Base-by-base conservation (phyloP, 2,888 invertebrate species). In the Leptopilina syphax region DNA sequence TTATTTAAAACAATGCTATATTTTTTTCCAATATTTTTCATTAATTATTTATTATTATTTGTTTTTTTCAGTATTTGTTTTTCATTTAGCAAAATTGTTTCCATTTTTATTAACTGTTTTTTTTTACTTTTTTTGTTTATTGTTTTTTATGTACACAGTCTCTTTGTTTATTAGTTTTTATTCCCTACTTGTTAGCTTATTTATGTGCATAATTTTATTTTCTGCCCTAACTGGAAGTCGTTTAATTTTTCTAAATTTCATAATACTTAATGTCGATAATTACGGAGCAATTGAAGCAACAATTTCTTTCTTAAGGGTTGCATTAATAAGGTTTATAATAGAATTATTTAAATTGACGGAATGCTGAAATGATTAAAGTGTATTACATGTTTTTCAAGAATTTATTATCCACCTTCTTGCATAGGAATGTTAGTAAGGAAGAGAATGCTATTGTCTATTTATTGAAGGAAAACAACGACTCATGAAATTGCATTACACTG, bases 401-500 rank as follows among this genome's bases (percentile, higher is more conserved):
- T 70, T 7, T 70, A 60, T 60, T 60, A 50, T 10, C 68, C 18
- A 10, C 24, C 24, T 50, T 13, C 41, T 24, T 70, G 24, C 6
- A 9, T 34, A 27, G 70, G 54, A 73, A 73, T 73, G 6, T 13
- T 1, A 70, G 70, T 54, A 70, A 50, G 34, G 54, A 70, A 70
- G 12, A 68, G 34, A 70, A 70, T 70, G 54, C 70, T 54, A 13
- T 27, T 54, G 68, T 50, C 27, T 57, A 54, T 8, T 12, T 27
- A 13, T 34, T 73, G 54, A 13, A 34, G 70, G 70, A 57, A 57
- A 73, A 73, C 70, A 73, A 73, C 50, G 18, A 50, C 70, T 57
- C 54, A 73, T 73, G n/a, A 73, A 73, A 73, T 73, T 54, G 54
- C 70, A 73, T 57, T 73, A 73, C 54, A 54, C 70, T 8, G n/a